These are phyloP conservation scores for Margaritifera margaritifera DNA, from an alignment of 2,888 invertebrate genomes.

Conservation along the genomic window DNA sequence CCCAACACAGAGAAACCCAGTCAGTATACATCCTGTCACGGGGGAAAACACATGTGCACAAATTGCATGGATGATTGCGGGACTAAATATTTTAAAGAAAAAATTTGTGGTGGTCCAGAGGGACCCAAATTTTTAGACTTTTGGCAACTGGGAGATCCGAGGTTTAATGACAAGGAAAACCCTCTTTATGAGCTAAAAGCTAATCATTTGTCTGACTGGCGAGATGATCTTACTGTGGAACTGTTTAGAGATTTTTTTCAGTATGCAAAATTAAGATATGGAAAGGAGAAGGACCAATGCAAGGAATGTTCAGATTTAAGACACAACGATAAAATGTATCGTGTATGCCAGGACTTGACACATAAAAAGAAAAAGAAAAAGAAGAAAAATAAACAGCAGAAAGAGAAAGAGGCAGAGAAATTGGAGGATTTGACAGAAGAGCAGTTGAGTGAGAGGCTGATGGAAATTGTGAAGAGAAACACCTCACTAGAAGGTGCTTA, in stretches of 20 bases:
- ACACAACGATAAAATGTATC: conserved; percentile 21
- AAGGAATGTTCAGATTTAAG: conserved; percentile 31
- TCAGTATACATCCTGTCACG: conserved; percentile 9
- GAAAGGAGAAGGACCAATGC: conserved; percentile 33
- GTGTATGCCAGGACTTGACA: conserved; percentile 18
- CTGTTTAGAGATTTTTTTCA: conserved; percentile 46
- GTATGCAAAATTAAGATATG: conserved; percentile 40
- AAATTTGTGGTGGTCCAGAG: conserved; percentile 33
- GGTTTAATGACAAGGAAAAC: conserved; percentile 51
- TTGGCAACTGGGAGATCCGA: conserved; percentile 54
- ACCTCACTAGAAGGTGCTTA: background rate
- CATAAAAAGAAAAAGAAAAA: conserved; percentile 37
- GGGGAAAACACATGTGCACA: conserved; percentile 33
- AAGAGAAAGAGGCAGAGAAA: conserved; percentile 7
- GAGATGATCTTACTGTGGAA: conserved; percentile 33
- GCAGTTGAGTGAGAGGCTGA: conserved; percentile 9
- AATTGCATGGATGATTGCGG: conserved; percentile 45
- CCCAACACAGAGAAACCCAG: conserved; percentile 12
- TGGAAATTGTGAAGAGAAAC: conserved; percentile 24
- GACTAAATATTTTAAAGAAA: conserved; percentile 43
- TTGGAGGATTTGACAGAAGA: conserved; percentile 4
- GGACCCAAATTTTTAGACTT: conserved; percentile 45
- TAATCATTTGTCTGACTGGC: conserved; percentile 45
- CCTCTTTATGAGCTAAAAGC: conserved; percentile 48
- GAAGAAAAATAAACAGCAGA: conserved; percentile 25